These are phyloP conservation scores for Melanotaenia maccullochi DNA, from an alignment of 2,797 vertebrate species.

Conservation along the genomic window DNA sequence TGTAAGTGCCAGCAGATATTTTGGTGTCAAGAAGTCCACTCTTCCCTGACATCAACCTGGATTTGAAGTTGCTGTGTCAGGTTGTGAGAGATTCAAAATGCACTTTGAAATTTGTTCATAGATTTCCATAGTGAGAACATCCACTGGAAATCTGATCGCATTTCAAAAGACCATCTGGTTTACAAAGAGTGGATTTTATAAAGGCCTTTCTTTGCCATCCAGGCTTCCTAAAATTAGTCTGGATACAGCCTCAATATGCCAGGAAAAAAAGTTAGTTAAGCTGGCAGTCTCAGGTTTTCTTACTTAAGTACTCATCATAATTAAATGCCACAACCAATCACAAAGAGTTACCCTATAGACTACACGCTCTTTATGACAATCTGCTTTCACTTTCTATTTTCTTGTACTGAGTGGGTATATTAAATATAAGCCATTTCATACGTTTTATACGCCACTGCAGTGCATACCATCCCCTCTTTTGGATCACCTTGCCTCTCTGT, in stretches of 20 bases:
- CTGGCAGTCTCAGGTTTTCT: not conserved
- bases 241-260: not conserved
- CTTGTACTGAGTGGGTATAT: not conserved
- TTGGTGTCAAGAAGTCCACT: not conserved
- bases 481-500: constrained; percentile 50
- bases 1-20: not conserved
- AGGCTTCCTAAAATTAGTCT: not conserved
- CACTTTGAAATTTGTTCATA: not conserved
- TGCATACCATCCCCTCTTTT: constrained; percentile 47
- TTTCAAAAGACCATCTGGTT: not conserved
- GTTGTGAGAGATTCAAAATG: not conserved
- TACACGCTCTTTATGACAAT: not conserved
- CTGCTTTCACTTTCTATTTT: constrained; percentile 46
- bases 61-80: not conserved
- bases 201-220: not conserved
- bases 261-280: not conserved
- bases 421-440: constrained; percentile 1
- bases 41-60: not conserved
- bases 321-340: constrained; percentile 18
- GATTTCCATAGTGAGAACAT: not conserved
- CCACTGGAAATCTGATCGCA: not conserved
- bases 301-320: constrained; percentile 1
- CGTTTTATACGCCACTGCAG: constrained; percentile 49
- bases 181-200: not conserved
- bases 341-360: constrained; percentile 8